These are phyloP conservation scores for Drosophila mettleri DNA, from an alignment of 2,888 invertebrate genomes.

Conservation along the genomic window DNA sequence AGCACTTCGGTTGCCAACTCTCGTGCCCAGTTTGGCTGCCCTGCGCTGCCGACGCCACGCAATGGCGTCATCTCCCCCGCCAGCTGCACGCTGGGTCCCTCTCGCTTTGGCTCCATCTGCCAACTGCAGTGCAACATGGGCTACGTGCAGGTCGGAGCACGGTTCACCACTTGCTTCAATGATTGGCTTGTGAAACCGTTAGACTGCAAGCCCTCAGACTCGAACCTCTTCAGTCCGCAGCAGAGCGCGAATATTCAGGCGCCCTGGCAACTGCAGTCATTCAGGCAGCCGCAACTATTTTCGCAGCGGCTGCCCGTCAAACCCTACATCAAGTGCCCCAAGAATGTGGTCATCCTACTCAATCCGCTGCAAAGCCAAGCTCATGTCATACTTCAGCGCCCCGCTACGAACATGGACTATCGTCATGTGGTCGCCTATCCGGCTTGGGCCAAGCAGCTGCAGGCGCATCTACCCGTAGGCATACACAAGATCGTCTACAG, in stretches of 20 bases:
- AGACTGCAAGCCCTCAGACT: conserved; percentile 70
- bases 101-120: conserved; percentile 86
- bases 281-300: conserved; percentile 5
- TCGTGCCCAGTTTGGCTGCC: conserved; percentile 84
- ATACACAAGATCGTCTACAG: conserved; percentile 87
- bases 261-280: conserved; percentile 23
- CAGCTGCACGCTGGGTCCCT: conserved; percentile 85
- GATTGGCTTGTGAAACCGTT: conserved; percentile 83
- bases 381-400: conserved; percentile 85
- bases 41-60: conserved; percentile 85
- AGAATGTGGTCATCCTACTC: conserved; percentile 87
- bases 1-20: background rate
- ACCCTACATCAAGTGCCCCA: conserved; percentile 88
- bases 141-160: conserved; percentile 82
- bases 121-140: conserved; percentile 86
- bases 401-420: conserved; percentile 88
- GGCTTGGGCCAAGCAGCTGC: conserved; percentile 87
- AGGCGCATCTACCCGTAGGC: conserved; percentile 87
- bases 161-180: conserved; percentile 82
- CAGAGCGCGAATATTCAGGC: background rate
- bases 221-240: conserved; percentile 15
- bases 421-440: conserved; percentile 88
- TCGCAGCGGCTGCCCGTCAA: conserved; percentile 6
- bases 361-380: conserved; percentile 83
- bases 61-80: conserved; percentile 86